Percentiles rank a stretch among this genome's conserved stretches.
phyloP scores from a whole-genome alignment of 2,797 vertebrate genomes.

The Lemur catta region DNA sequence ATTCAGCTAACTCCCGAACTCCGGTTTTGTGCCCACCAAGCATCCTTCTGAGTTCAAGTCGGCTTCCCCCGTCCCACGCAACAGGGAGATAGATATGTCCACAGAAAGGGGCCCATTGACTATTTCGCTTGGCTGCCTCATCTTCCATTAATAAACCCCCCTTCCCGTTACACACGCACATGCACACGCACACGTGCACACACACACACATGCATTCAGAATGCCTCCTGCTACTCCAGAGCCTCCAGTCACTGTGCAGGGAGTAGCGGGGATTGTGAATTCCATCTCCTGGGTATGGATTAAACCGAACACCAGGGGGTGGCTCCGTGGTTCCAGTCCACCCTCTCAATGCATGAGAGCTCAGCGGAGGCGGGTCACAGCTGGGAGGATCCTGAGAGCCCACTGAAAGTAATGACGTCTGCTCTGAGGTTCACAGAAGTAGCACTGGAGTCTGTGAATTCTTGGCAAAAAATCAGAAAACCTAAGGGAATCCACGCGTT shows the following conservation, averaged over 20 bases:
- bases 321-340: accelerated
- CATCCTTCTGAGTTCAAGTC: not conserved
- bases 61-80: no score
- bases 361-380: not conserved
- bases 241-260: not conserved
- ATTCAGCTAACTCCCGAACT: not conserved
- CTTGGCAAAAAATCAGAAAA: constrained; percentile 47
- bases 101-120: not conserved
- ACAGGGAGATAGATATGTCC: not conserved
- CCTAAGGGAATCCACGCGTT: constrained; percentile 38
- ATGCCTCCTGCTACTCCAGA: not conserved
- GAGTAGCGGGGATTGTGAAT: not conserved
- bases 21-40: not conserved
- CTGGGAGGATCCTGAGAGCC: not conserved
- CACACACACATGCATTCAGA: not conserved
- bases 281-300: not conserved
- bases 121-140: not conserved
- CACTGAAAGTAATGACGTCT: not conserved
- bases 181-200: no score
- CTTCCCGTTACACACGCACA: not conserved
- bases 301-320: not conserved
- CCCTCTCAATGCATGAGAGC: not conserved
- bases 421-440: not conserved
- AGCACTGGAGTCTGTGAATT: not conserved
- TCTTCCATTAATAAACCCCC: not conserved